Evolutionary conservation across 2,888 invertebrate species (phyloP).

Genomic region (Cryptocheilus praepositus): DNA sequence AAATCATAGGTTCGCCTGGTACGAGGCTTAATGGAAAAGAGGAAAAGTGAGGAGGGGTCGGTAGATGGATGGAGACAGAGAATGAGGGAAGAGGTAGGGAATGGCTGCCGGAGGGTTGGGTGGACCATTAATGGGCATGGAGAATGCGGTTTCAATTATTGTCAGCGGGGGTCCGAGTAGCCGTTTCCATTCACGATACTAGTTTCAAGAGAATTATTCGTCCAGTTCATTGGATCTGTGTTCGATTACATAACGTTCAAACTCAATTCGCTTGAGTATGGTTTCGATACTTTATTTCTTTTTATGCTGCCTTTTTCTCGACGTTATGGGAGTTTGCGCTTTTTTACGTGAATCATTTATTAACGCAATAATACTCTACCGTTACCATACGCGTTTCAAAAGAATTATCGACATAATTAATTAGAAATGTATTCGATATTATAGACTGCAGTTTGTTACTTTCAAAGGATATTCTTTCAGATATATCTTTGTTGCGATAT

Average conservation of each 20-base stretch:
- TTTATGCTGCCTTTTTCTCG: no score
- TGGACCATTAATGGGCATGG: slow-evolving; percentile 59
- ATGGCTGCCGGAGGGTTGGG: slow-evolving; percentile 29
- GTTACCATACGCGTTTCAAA: no score
- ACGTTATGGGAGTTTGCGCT: no score
- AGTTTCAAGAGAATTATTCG: slow-evolving; percentile 49
- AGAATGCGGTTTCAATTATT: slow-evolving; percentile 68
- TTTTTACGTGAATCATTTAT: no score
- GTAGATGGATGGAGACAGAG: background rate
- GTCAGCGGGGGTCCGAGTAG: slow-evolving; percentile 55
- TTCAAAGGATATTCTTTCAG: no score
- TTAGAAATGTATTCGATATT: no score
- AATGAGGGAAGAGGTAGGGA: slow-evolving; percentile 26
- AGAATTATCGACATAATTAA: no score
- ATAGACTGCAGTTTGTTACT: no score
- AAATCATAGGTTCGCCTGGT: slow-evolving; percentile 59
- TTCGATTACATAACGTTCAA: slow-evolving; percentile 44
- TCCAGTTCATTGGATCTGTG: slow-evolving; percentile 42
- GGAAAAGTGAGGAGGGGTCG: slow-evolving; percentile 40
- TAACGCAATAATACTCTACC: no score
- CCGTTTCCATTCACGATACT: slow-evolving; percentile 63
- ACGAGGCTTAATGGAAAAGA: slow-evolving; percentile 58
- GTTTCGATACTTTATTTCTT: no score
- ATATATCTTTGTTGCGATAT: no score
- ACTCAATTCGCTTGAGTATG: slow-evolving; percentile 31